Conservation (phyloP, 1,140 invertebrate species). For the Liolophura sinensis region DNA sequence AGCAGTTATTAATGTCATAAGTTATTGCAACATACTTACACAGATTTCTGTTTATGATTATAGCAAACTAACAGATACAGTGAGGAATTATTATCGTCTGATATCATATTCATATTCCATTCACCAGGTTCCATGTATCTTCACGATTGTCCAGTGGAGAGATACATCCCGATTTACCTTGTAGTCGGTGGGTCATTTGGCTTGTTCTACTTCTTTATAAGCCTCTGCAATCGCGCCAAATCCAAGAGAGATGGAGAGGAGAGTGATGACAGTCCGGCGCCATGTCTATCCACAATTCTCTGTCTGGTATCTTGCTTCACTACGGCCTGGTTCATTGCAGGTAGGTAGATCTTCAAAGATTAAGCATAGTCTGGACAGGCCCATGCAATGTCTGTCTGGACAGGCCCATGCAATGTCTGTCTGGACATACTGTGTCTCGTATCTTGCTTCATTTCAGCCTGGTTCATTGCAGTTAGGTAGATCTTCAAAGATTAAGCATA, state of each 20-base stretch:
- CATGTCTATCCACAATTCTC: constrained; percentile 45
- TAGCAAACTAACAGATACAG: too few species aligned
- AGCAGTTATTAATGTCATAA: too few species aligned
- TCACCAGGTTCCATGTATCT: constrained; percentile 75
- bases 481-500: too few species aligned
- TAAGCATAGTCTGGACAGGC: background rate
- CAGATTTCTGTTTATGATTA: too few species aligned
- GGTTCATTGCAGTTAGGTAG: too few species aligned
- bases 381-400: background rate
- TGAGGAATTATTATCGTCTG: too few species aligned
- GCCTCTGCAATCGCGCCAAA: constrained; percentile 63
- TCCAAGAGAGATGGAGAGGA: constrained; percentile 62
- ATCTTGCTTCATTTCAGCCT: too few species aligned
- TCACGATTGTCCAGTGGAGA: constrained; percentile 77
- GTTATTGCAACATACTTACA: too few species aligned
- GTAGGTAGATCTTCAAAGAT: constrained; percentile 14
- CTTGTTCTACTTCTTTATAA: constrained; percentile 70
- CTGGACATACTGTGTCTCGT: too few species aligned
- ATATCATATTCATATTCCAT: constrained; percentile 8
- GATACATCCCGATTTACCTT: constrained; percentile 80
- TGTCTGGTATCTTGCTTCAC: constrained; percentile 71
- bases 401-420: background rate
- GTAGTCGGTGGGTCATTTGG: constrained; percentile 78
- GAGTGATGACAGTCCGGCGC: constrained; percentile 52
- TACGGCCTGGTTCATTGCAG: constrained; percentile 59